Evolutionary conservation across 2,888 invertebrate species (phyloP).

Genomic region (Lampropteryx suffumata): DNA sequence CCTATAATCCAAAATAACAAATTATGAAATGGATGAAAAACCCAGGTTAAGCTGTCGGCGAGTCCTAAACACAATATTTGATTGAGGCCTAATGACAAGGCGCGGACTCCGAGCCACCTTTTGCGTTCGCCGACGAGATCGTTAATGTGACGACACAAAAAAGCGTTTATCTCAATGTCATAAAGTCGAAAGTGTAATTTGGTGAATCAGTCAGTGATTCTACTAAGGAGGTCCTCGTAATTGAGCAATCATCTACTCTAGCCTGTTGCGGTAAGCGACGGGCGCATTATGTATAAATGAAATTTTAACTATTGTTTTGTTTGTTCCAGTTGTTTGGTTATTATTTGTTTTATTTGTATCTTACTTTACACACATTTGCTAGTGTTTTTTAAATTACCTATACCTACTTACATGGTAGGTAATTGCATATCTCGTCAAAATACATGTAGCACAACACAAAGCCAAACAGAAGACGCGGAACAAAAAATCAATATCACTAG

Average conservation of each 20-base stretch:
- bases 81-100: slow-evolving; percentile 81
- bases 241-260: slow-evolving; percentile 82
- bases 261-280: slow-evolving; percentile 76
- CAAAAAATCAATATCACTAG: too few relatives aligned
- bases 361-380: too few relatives aligned
- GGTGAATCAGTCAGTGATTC: slow-evolving; percentile 63
- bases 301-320: slow-evolving; percentile 72
- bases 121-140: slow-evolving; percentile 75
- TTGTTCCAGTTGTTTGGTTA: slow-evolving; percentile 56
- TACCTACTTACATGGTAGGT: too few relatives aligned
- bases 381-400: too few relatives aligned
- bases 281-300: slow-evolving; percentile 75
- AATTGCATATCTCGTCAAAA: too few relatives aligned
- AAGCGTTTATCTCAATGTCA: slow-evolving; percentile 59
- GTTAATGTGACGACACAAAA: slow-evolving; percentile 57
- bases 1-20: slow-evolving; percentile 80
- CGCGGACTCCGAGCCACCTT: slow-evolving; percentile 69
- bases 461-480: too few relatives aligned
- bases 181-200: slow-evolving; percentile 67
- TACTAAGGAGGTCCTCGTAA: slow-evolving; percentile 82
- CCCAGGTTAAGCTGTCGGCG: slow-evolving; percentile 80
- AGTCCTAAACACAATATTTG: slow-evolving; percentile 81
- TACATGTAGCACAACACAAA: too few relatives aligned
- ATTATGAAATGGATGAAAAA: slow-evolving; percentile 81
- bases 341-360: slow-evolving; percentile 30